Conservation (phyloP, 2,113 vertebrate genomes). For the Brachyistius frenatus region DNA sequence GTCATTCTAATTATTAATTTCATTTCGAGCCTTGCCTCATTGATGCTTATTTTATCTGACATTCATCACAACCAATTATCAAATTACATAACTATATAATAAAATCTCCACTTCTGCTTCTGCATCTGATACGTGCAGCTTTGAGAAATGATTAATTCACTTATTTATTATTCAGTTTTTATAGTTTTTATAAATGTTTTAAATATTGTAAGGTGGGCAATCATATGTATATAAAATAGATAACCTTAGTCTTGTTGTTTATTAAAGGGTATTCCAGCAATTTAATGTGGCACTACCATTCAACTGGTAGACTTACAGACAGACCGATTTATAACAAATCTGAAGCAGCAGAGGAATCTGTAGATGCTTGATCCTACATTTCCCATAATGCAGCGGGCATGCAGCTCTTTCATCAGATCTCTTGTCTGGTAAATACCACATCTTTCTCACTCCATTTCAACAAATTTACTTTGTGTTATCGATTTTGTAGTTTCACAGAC, state of each 20-base stretch:
- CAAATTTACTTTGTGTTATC: background rate
- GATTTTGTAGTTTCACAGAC: background rate
- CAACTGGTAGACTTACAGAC: no score
- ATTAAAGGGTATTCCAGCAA: no score
- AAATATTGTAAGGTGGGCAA: background rate
- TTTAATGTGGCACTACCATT: no score
- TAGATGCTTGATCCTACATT: background rate
- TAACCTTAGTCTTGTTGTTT: no score
- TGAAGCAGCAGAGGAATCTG: background rate
- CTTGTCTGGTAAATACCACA: background rate
- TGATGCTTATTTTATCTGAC: background rate
- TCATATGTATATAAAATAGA: background rate
- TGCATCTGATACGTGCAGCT: background rate
- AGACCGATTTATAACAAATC: background rate
- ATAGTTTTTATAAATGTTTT: no score
- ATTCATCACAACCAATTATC: background rate
- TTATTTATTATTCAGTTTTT: background rate
- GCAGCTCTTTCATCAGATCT: background rate
- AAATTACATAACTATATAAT: background rate
- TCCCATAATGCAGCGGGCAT: background rate
- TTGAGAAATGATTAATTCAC: conserved; percentile 2
- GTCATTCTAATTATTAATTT: background rate
- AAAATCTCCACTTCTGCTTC: background rate
- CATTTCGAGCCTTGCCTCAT: background rate
- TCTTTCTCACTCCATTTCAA: background rate